phyloP scores from a whole-genome alignment of 2,113 vertebrate species.

The Micronisus gabar region DNA sequence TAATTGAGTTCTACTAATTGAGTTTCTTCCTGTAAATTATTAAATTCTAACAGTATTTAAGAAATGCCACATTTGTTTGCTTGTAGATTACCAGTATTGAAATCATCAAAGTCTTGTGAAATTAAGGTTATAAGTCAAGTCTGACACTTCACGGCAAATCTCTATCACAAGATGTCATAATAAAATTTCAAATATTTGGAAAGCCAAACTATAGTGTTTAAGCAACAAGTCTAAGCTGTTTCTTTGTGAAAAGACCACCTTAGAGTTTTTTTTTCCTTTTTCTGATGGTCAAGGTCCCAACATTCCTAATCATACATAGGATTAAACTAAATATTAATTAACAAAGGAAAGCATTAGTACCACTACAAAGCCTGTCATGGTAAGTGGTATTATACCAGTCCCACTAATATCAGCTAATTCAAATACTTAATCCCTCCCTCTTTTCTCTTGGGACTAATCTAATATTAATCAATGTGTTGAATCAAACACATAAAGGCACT shows the following conservation, averaged over 20 bases:
- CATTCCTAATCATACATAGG: neutral
- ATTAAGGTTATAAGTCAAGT: neutral
- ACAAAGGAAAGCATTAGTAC: neutral
- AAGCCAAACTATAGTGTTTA: neutral
- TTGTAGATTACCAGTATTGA: neutral
- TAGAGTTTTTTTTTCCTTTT: rapidly evolving
- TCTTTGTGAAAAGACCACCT: neutral
- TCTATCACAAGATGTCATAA: neutral
- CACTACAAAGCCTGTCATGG: neutral
- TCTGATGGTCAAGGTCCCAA: neutral
- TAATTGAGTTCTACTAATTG: neutral
- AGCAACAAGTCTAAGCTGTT: neutral
- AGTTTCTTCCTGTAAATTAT: neutral
- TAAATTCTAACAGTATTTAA: neutral
- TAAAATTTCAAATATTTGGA: neutral
- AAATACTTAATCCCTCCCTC: neutral
- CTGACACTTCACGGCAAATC: neutral
- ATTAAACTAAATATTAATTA: neutral
- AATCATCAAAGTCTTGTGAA: neutral
- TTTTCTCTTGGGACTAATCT: neutral
- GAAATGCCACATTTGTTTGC: neutral
- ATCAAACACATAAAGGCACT: neutral
- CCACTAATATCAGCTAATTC: neutral
- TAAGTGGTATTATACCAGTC: neutral
- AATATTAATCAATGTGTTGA: neutral